Conservation (phyloP, 1,140 invertebrate species). For the Ditylenchus dipsaci region DNA sequence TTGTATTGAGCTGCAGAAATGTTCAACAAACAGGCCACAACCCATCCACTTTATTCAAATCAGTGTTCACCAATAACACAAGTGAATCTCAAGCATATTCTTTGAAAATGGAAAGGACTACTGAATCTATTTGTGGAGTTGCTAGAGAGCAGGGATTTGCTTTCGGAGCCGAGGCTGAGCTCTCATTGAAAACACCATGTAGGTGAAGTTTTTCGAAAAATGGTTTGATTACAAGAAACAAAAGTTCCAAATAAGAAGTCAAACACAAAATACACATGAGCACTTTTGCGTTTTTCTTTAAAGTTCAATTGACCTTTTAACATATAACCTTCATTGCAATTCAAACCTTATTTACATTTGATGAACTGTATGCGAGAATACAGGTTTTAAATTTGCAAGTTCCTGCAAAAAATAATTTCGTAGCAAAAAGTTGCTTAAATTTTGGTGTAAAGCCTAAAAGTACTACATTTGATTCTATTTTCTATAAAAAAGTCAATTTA, state of each 20-base stretch:
- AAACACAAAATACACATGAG: background rate
- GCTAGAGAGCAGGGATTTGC: constrained; percentile 60
- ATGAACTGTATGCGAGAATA: too few species aligned
- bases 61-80: constrained; percentile 62
- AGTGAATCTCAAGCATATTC: constrained; percentile 61
- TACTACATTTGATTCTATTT: too few species aligned
- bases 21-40: constrained; percentile 47
- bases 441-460: too few species aligned
- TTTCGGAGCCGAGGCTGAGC: constrained; percentile 60
- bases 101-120: constrained; percentile 62
- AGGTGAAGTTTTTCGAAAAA: constrained; percentile 37
- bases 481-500: too few species aligned
- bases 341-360: too few species aligned
- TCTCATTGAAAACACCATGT: constrained; percentile 62
- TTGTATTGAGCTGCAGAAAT: too few species aligned
- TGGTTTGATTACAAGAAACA: background rate
- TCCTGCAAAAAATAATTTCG: too few species aligned
- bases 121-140: constrained; percentile 59
- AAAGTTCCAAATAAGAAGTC: background rate
- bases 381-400: too few species aligned
- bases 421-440: too few species aligned
- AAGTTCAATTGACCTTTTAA: too few species aligned
- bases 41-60: constrained; percentile 60
- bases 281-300: background rate
- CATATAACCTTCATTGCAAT: too few species aligned